Conservation (phyloP, 2,888 invertebrate species). For the Drosophila nr. fundita region DNA sequence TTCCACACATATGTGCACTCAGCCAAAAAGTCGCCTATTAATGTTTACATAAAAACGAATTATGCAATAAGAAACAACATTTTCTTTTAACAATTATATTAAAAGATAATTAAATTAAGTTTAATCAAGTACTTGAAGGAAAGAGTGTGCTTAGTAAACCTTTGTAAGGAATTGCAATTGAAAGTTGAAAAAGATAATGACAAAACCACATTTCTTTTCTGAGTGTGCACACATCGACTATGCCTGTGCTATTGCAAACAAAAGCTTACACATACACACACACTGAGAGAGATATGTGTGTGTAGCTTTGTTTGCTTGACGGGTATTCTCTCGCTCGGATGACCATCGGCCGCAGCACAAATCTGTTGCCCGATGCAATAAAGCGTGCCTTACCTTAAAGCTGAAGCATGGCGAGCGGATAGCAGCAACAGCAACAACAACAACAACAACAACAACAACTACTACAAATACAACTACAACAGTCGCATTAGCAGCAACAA, state of each 20-base stretch:
- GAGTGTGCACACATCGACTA: neutral
- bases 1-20: neutral
- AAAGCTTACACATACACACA: neutral
- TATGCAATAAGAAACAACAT: neutral
- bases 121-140: neutral
- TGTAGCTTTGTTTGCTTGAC: conserved; percentile 5
- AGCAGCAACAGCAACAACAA: conserved; percentile 9
- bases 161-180: neutral
- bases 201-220: neutral
- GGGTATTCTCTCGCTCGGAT: conserved; percentile 34
- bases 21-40: neutral
- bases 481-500: conserved; percentile 4
- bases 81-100: too few relatives aligned
- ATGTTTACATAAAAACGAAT: neutral
- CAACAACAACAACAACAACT: conserved; percentile 24
- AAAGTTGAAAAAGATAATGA: neutral
- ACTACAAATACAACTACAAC: conserved; percentile 22
- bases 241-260: conserved; percentile 2
- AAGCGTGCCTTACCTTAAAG: conserved; percentile 55
- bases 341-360: conserved; percentile 51
- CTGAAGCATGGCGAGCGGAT: conserved; percentile 53
- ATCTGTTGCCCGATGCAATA: conserved; percentile 69
- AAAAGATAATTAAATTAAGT: neutral
- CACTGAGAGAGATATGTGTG: neutral
- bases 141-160: neutral